phyloP scores from a whole-genome alignment of 2,113 vertebrate genomes.

The Proterorhinus semilunaris region DNA sequence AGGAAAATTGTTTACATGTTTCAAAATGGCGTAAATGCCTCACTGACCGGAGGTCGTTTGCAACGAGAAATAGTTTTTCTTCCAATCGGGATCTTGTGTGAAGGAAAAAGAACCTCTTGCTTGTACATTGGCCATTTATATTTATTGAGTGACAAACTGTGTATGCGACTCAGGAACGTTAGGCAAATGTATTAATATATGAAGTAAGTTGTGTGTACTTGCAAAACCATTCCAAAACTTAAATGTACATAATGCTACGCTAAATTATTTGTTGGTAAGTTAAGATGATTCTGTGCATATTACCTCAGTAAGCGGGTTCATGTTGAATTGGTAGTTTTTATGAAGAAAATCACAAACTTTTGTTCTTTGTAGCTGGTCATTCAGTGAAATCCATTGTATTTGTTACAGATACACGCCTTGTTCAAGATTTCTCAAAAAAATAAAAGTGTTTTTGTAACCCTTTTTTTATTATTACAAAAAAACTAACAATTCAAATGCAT shows the following conservation, averaged over 20 bases:
- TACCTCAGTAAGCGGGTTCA: conserved; percentile 42
- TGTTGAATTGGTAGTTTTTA: conserved; percentile 23
- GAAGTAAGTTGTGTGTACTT: conserved; percentile 26
- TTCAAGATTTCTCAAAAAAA: conserved; percentile 48
- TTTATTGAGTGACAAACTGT: conserved; percentile 52
- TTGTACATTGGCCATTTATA: conserved; percentile 10
- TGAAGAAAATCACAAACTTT: neutral
- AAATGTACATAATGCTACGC: conserved; percentile 44
- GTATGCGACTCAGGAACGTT: conserved; percentile 68
- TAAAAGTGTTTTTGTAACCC: conserved; percentile 59
- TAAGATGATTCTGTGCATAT: conserved; percentile 34
- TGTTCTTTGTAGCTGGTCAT: conserved; percentile 43
- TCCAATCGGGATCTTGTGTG: neutral
- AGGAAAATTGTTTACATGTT: conserved; percentile 10
- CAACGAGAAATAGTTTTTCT: no score
- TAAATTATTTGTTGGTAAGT: conserved; percentile 19
- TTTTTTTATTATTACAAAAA: conserved; percentile 41
- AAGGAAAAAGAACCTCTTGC: conserved; percentile 11
- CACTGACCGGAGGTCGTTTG: conserved; percentile 22
- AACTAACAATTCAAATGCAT: neutral
- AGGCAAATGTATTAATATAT: conserved; percentile 50
- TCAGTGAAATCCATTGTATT: conserved; percentile 50
- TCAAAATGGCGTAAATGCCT: conserved; percentile 13
- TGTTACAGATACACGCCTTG: conserved; percentile 55
- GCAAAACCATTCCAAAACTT: conserved; percentile 7